phyloP scores from a whole-genome alignment of 1,140 invertebrate species.

The Brachionus angularis region DNA sequence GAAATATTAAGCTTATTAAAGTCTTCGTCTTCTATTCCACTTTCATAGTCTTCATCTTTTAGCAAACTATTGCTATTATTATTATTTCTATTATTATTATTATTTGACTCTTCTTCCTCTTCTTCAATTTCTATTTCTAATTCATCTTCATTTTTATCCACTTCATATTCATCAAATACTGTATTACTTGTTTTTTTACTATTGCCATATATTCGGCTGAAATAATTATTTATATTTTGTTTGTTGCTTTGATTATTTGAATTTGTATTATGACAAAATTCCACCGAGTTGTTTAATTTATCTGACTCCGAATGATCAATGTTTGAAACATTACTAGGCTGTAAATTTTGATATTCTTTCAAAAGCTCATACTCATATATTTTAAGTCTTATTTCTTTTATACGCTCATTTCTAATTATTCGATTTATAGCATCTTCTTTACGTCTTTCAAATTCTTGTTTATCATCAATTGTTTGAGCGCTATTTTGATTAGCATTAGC shows the following conservation, averaged over 20 bases:
- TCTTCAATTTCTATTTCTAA: slow-evolving; percentile 49
- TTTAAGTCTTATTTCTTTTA: slow-evolving; percentile 41
- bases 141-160: slow-evolving; percentile 7
- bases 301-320: not conserved
- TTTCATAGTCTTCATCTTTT: slow-evolving; percentile 54
- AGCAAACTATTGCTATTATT: no score
- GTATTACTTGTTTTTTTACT: slow-evolving; percentile 27
- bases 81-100: no score
- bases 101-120: slow-evolving; percentile 52
- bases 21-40: slow-evolving; percentile 51
- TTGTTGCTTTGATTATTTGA: not conserved
- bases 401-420: slow-evolving; percentile 40
- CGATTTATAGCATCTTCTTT: slow-evolving; percentile 39
- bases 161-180: slow-evolving; percentile 53
- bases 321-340: not conserved
- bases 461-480: not conserved
- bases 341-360: slow-evolving; percentile 24
- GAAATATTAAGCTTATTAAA: no score
- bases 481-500: not conserved
- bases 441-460: slow-evolving; percentile 11
- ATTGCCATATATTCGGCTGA: slow-evolving; percentile 3
- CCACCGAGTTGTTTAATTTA: no score
- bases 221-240: not conserved
- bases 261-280: not conserved
- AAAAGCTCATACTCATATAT: slow-evolving; percentile 34